Conservation (phyloP, 1,140 invertebrate species). For the Brachionus angularis region DNA sequence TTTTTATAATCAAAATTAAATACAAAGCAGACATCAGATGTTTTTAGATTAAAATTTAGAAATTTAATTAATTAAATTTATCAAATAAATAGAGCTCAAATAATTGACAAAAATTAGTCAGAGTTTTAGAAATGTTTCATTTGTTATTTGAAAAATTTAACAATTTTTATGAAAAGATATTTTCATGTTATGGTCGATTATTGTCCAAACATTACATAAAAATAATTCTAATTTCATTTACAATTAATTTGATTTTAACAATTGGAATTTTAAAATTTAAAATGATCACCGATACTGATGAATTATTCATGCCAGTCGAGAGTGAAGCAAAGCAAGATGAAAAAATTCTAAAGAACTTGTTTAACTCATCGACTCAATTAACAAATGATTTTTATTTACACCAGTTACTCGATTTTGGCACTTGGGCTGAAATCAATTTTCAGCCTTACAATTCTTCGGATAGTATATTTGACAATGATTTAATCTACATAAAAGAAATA, state of each 20-base stretch:
- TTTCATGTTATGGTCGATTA: slow-evolving; percentile 2
- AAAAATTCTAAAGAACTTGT: background rate
- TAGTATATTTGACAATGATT: too few relatives aligned
- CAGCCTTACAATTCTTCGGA: background rate
- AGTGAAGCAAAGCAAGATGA: slow-evolving; percentile 14
- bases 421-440: slow-evolving; percentile 41
- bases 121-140: slow-evolving; percentile 36
- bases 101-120: too few relatives aligned
- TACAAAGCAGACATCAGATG: too few relatives aligned
- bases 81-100: too few relatives aligned
- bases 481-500: background rate
- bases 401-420: slow-evolving; percentile 28
- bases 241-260: background rate
- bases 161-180: slow-evolving; percentile 8
- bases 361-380: background rate
- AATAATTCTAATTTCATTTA: background rate
- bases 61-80: too few relatives aligned
- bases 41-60: too few relatives aligned
- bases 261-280: background rate
- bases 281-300: background rate
- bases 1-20: too few relatives aligned
- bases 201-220: background rate
- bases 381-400: slow-evolving; percentile 32
- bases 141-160: slow-evolving; percentile 31
- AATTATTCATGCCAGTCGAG: slow-evolving; percentile 8